A percentile compares a stretch with the other conserved stretches of the same genome.
These are phyloP conservation scores for Trichomalopsis sarcophagae DNA, from an alignment of 1,140 invertebrate species.

Conservation along the genomic window DNA sequence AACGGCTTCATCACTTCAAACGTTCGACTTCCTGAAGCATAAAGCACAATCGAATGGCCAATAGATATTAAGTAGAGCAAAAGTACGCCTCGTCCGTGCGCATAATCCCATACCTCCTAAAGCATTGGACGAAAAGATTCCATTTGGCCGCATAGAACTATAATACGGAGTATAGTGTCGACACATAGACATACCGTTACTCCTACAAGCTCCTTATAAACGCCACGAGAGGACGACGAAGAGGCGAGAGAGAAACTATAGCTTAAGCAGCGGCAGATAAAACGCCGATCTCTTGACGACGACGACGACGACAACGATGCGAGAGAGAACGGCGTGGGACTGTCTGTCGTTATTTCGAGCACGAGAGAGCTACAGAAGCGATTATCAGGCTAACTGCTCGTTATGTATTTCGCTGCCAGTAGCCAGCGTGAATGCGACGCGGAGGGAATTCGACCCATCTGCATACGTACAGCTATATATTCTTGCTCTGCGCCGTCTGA, in stretches of 20 bases:
- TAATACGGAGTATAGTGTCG: not conserved
- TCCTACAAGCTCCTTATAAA: constrained; percentile 13
- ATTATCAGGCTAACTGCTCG: constrained; percentile 45
- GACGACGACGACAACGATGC: not conserved
- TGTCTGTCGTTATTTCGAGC: constrained; percentile 48
- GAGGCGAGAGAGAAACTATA: not conserved
- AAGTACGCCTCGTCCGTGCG: not conserved
- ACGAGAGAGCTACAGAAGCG: constrained; percentile 26
- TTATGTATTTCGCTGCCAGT: constrained; percentile 37
- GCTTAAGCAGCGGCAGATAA: constrained; percentile 19
- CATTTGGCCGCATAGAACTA: not conserved
- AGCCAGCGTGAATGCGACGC: not conserved
- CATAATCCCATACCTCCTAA: not conserved
- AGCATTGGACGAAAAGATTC: not conserved
- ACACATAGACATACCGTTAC: constrained; percentile 1
- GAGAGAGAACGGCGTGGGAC: constrained; percentile 16
- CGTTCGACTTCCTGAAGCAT: not conserved
- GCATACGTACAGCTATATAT: not conserved
- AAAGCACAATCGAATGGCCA: not conserved
- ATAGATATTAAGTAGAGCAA: not conserved
- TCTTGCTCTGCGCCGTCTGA: not conserved
- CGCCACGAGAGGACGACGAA: not conserved
- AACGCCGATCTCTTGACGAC: constrained; percentile 36
- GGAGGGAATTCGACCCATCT: constrained; percentile 8
- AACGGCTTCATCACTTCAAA: not conserved